Evolutionary conservation across 2,888 invertebrate species (phyloP), one percentile per base, ranked within the genome.

Genomic region (Stratiomys singularior): DNA sequence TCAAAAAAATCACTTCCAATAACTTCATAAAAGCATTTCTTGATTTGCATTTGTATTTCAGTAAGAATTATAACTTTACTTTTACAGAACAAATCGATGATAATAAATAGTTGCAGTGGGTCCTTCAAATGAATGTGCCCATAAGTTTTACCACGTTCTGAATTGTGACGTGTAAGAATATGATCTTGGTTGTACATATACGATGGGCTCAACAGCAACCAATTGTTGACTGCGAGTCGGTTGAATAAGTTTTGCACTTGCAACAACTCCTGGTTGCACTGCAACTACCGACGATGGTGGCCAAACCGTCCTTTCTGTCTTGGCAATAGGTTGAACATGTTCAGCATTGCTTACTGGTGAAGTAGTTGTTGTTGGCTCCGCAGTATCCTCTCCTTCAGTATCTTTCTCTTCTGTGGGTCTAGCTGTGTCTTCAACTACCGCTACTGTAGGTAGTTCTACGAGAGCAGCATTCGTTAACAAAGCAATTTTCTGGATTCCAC

Each of bases 381-480:
- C 25, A n/a, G 27, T n/a, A n/a, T 28, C 71, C 13, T 72, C 71
- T n/a, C 27, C 28, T 28, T 72, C 71, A n/a, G n/a, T 52, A 28
- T 52, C 28, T 18, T 21, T 56, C n/a, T 28, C 56, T 1, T 11
- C 13, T 4, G n/a, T 37, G 1, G 21, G n/a, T 18, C 37, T 9
- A 21, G 21, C 18, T n/a, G n/a, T 56, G 2, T 52, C 56, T 23
- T 37, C 66, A 9, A 13, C 69, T 15, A 25, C 23, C 1, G 46
- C 47, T 1, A 11, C 37, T 7, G 47, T 25, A 2, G 69, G 69
- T 37, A 66, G 18, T 21, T 66, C 37, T 37, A 66, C 37, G n/a
- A 66, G 18, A 18, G 66, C 66, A 28, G 71, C 71, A 72, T 72
- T 72, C 11, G 56, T 72, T 7, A 72, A 27, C 11, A 72, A 37